These are phyloP conservation scores for Sphinx pinastri DNA, from an alignment of 2,888 invertebrate genomes.

Conservation along the genomic window DNA sequence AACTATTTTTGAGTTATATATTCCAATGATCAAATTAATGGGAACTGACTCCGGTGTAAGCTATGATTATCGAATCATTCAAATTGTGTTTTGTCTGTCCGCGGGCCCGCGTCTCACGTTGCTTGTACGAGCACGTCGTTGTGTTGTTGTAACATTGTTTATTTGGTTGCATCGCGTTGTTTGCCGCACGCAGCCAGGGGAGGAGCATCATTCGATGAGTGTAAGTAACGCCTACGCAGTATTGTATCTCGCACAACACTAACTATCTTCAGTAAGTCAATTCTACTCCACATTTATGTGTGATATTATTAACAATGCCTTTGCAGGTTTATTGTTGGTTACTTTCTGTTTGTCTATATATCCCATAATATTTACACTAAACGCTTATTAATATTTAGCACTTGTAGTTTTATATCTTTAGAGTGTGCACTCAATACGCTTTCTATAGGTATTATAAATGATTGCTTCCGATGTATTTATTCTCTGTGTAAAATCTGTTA, in stretches of 20 bases:
- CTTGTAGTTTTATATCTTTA: neutral
- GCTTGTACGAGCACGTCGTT: slow-evolving; percentile 52
- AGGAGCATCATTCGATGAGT: slow-evolving; percentile 89
- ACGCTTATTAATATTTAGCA: neutral
- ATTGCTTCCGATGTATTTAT: neutral
- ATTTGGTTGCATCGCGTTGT: slow-evolving; percentile 80
- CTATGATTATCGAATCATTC: neutral
- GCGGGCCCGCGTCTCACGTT: slow-evolving; percentile 25
- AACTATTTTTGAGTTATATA: no score
- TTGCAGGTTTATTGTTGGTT: slow-evolving; percentile 8
- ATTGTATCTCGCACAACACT: slow-evolving; percentile 20
- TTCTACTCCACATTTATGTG: neutral
- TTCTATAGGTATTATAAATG: neutral
- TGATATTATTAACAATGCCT: neutral
- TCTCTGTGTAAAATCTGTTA: neutral
- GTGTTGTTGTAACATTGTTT: slow-evolving; percentile 74
- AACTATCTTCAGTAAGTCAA: slow-evolving; percentile 16
- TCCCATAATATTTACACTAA: neutral
- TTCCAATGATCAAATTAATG: no score
- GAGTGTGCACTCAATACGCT: neutral
- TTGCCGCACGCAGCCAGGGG: slow-evolving; percentile 84
- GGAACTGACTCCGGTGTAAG: neutral
- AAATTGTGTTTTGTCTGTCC: neutral
- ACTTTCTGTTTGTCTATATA: slow-evolving; percentile 2
- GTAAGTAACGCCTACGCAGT: slow-evolving; percentile 79